A percentile compares a stretch with the other conserved stretches of the same genome.
phyloP scores from a whole-genome alignment of 2,888 invertebrate species.

The Caenorhabditis sinica region DNA sequence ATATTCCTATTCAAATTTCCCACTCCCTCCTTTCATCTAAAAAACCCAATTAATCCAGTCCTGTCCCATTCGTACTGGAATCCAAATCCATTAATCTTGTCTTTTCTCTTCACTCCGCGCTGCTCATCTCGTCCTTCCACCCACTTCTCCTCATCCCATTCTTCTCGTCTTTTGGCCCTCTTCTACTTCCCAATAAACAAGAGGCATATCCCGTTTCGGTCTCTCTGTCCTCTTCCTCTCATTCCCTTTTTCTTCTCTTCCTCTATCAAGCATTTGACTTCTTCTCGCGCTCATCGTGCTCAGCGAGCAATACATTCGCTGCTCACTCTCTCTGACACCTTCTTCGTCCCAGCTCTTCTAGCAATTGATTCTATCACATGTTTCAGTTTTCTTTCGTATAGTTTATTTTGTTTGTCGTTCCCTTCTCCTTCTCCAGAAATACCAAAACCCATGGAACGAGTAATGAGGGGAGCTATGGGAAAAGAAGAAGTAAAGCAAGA shows the following conservation, averaged over 20 bases:
- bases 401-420: constrained; percentile 13
- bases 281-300: constrained; percentile 7
- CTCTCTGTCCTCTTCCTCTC: constrained; percentile 21
- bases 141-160: constrained; percentile 11
- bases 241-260: constrained; percentile 3
- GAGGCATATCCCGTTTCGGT: constrained; percentile 50
- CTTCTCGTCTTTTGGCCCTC: constrained; percentile 28
- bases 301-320: constrained; percentile 1
- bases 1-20: not conserved
- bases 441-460: not conserved
- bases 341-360: too few species aligned
- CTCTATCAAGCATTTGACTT: constrained; percentile 27
- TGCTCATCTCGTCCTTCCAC: not conserved
- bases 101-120: not conserved
- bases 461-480: constrained; percentile 8
- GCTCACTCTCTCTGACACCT: not conserved
- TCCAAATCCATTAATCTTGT: constrained; percentile 6
- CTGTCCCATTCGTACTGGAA: not conserved
- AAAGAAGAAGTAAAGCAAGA: constrained; percentile 3
- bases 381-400: not conserved
- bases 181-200: constrained; percentile 12
- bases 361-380: constrained; percentile 14
- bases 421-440: not conserved
- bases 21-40: not conserved
- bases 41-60: not conserved